Percentiles rank a stretch among this genome's conserved stretches.
Conservation (phyloP, 2,888 invertebrate species). For the Liopterus haemorrhoidalis region DNA sequence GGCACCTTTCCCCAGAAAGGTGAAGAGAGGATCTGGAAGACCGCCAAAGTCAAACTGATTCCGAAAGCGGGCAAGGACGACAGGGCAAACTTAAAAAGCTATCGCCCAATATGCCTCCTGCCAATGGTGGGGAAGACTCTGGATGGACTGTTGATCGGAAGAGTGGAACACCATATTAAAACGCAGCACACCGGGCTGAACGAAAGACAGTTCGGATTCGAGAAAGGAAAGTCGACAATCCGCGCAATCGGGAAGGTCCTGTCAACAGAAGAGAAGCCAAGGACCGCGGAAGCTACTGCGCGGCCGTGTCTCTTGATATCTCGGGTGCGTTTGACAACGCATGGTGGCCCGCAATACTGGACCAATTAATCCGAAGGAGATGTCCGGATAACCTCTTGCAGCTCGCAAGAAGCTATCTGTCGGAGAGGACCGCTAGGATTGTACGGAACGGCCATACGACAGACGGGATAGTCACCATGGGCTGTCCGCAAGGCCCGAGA, state of each 20-base stretch:
- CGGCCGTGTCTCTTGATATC: conserved; percentile 25
- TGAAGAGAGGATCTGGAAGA: too few relatives aligned
- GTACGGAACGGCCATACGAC: not conserved
- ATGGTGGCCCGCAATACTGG: conserved; percentile 33
- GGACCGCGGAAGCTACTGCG: conserved; percentile 16
- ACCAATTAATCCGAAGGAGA: conserved; percentile 16
- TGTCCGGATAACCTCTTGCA: conserved; percentile 24
- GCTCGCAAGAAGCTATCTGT: conserved; percentile 10
- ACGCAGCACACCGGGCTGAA: not conserved
- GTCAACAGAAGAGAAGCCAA: conserved; percentile 4
- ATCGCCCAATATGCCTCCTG: conserved; percentile 29
- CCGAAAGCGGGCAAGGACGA: conserved; percentile 31
- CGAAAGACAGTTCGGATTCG: conserved; percentile 1
- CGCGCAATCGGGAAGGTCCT: conserved; percentile 14
- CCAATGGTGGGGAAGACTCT: conserved; percentile 18
- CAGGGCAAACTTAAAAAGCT: conserved; percentile 18
- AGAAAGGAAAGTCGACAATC: conserved; percentile 8
- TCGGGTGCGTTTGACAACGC: conserved; percentile 35
- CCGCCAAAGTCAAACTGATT: conserved; percentile 28
- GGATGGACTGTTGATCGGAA: conserved; percentile 14
- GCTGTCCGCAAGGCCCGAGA: conserved; percentile 19
- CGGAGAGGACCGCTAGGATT: conserved; percentile 11
- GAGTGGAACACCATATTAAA: conserved; percentile 10
- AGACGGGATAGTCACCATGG: not conserved
- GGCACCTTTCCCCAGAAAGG: conserved; percentile 6